These are phyloP conservation scores for Avahi laniger DNA, from an alignment of 2,797 vertebrate genomes.

Conservation along the genomic window DNA sequence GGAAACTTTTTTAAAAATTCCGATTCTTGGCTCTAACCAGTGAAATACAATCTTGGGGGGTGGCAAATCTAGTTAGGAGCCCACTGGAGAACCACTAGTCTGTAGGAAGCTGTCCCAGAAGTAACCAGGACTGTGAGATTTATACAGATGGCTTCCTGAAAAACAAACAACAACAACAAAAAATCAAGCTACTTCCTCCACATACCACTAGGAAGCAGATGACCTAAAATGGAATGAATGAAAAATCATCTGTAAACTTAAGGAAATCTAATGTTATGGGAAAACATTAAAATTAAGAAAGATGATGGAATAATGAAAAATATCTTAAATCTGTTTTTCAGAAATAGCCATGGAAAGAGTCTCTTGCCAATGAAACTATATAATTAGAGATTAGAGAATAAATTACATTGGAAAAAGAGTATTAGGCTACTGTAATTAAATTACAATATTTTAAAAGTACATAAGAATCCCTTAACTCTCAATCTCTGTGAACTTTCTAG, in stretches of 20 bases:
- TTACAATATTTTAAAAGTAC: neutral
- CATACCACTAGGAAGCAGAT: neutral
- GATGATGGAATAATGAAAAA: conserved; percentile 46
- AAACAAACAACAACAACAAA: neutral
- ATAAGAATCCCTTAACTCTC: conserved; percentile 26
- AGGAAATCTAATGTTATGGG: conserved; percentile 10
- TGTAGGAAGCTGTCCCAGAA: neutral
- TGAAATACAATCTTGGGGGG: neutral
- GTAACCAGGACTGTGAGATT: neutral
- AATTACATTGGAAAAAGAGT: conserved; percentile 1
- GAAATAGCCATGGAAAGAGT: neutral
- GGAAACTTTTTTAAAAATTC: conserved; percentile 12
- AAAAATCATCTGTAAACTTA: conserved; percentile 35
- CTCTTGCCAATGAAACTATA: conserved; percentile 20
- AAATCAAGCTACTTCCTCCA: neutral
- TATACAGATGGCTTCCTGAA: neutral
- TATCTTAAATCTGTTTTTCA: neutral
- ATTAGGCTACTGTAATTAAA: conserved; percentile 11
- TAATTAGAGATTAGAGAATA: conserved; percentile 13
- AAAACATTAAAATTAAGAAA: conserved; percentile 58
- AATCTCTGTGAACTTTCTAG: conserved; percentile 31
- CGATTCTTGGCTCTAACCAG: conserved; percentile 25
- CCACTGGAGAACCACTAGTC: neutral
- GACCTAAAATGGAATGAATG: conserved; percentile 21
- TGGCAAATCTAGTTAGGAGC: neutral